Evolutionary conservation across 2,797 vertebrate genomes (phyloP).

Genomic region (Melanotaenia parkinsoni): DNA sequence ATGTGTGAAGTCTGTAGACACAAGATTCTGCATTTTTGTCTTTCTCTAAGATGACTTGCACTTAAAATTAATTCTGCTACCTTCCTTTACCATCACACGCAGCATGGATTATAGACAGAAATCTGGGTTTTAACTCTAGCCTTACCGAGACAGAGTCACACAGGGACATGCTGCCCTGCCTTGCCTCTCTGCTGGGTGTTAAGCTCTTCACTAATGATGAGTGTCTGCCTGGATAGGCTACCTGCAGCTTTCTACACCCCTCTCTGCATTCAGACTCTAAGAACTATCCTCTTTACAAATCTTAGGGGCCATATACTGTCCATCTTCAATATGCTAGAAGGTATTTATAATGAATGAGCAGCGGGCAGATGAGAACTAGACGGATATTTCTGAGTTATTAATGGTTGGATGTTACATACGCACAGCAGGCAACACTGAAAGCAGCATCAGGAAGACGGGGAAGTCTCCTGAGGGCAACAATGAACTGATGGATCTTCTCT

Average conservation of each 20-base stretch:
- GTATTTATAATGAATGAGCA: slow-evolving; percentile 68
- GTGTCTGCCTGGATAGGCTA: slow-evolving; percentile 44
- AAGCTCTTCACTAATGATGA: slow-evolving; percentile 64
- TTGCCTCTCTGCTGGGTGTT: slow-evolving; percentile 56
- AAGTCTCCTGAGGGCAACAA: slow-evolving; percentile 48
- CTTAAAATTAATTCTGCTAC: slow-evolving; percentile 7
- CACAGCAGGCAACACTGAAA: slow-evolving; percentile 57
- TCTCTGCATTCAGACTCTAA: slow-evolving; percentile 29
- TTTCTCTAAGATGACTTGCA: slow-evolving; percentile 2
- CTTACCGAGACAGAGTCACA: slow-evolving; percentile 28
- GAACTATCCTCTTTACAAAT: slow-evolving; percentile 51
- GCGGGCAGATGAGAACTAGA: slow-evolving; percentile 68
- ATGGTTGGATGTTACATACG: slow-evolving; percentile 63
- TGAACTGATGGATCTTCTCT: slow-evolving; percentile 52
- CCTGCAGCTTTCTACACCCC: slow-evolving; percentile 47
- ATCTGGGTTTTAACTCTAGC: slow-evolving; percentile 61
- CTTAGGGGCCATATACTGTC: slow-evolving; percentile 62
- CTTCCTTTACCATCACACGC: slow-evolving; percentile 22
- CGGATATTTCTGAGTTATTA: slow-evolving; percentile 64
- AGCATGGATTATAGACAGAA: slow-evolving; percentile 53
- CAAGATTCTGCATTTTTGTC: slow-evolving; percentile 2
- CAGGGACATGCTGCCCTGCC: slow-evolving; percentile 46
- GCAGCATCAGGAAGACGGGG: slow-evolving; percentile 41
- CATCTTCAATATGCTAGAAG: slow-evolving; percentile 40
- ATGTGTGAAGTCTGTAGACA: slow-evolving; percentile 24